A percentile compares a stretch with the other conserved stretches of the same genome.
These are phyloP conservation scores for Pygmarrhopalites habei DNA, from an alignment of 1,140 invertebrate species.

Conservation along the genomic window DNA sequence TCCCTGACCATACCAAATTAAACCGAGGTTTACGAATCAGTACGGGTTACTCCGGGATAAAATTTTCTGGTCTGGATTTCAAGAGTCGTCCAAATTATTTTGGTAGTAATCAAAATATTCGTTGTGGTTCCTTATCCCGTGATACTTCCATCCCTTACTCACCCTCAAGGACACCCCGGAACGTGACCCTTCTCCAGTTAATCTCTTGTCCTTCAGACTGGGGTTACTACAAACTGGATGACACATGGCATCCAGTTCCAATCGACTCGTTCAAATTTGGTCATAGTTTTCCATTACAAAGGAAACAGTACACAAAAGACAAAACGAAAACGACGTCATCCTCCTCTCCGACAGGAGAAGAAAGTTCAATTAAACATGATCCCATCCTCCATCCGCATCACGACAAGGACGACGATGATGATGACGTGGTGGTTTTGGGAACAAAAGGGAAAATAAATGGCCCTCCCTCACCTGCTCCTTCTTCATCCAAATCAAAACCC, in stretches of 20 bases:
- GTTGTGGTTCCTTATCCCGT: background rate
- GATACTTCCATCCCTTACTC: background rate
- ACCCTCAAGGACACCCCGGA: background rate
- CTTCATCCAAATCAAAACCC: background rate
- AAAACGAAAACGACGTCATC: no score
- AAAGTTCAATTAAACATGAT: no score
- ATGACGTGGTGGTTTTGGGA: no score
- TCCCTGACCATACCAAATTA: no score
- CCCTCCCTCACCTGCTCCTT: background rate
- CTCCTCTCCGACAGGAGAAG: no score
- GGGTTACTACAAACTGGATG: conserved; percentile 9
- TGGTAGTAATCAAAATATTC: background rate
- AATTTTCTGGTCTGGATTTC: conserved; percentile 2
- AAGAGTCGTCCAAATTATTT: conserved; percentile 9
- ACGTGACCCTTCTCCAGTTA: conserved; percentile 7
- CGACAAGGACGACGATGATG: no score
- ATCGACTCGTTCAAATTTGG: background rate
- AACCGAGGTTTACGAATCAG: conserved; percentile 1
- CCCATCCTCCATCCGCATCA: no score
- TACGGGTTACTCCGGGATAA: conserved; percentile 12
- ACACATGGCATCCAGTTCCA: conserved; percentile 1
- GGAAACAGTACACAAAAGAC: no score
- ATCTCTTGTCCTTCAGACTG: conserved; percentile 1
- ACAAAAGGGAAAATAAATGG: background rate
- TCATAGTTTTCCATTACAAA: no score